Evolutionary conservation across 53 echinoderm and acorn worm species (phyloP).

Genomic region (Henricia sp.): DNA sequence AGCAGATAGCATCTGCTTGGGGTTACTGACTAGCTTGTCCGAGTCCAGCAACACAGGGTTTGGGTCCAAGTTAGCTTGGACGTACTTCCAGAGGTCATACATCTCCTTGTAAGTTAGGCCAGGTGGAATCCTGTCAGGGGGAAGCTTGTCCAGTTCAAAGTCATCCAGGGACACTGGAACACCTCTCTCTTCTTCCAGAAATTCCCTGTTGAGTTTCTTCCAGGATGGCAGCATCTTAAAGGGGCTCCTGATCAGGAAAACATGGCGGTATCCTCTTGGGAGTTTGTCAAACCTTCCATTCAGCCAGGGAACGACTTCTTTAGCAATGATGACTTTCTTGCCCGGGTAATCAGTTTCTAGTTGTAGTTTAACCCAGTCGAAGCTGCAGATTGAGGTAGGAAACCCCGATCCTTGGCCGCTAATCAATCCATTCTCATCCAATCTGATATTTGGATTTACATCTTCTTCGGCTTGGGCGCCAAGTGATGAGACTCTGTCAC

Average conservation of each 20-base stretch:
- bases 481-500: background rate
- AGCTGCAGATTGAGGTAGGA: slow-evolving; percentile 11
- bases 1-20: background rate
- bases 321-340: slow-evolving; percentile 40
- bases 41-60: slow-evolving; percentile 51
- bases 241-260: slow-evolving; percentile 57
- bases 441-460: background rate
- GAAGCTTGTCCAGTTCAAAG: slow-evolving; percentile 18
- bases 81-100: slow-evolving; percentile 19
- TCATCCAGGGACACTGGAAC: slow-evolving; percentile 7
- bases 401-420: slow-evolving; percentile 20
- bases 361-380: slow-evolving; percentile 17
- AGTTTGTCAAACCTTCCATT: slow-evolving; percentile 17
- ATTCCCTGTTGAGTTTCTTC: slow-evolving; percentile 9
- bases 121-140: background rate
- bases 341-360: slow-evolving; percentile 55
- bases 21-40: slow-evolving; percentile 30
- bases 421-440: background rate
- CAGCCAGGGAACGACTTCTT: slow-evolving; percentile 31
- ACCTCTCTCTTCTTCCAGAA: background rate
- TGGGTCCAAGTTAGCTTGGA: slow-evolving; percentile 30
- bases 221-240: slow-evolving; percentile 45
- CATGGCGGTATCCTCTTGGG: slow-evolving; percentile 52
- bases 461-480: background rate
- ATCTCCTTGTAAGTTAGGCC: slow-evolving; percentile 23